These are phyloP conservation scores for Argyra leucocephala DNA, from an alignment of 2,888 invertebrate genomes.

Conservation along the genomic window DNA sequence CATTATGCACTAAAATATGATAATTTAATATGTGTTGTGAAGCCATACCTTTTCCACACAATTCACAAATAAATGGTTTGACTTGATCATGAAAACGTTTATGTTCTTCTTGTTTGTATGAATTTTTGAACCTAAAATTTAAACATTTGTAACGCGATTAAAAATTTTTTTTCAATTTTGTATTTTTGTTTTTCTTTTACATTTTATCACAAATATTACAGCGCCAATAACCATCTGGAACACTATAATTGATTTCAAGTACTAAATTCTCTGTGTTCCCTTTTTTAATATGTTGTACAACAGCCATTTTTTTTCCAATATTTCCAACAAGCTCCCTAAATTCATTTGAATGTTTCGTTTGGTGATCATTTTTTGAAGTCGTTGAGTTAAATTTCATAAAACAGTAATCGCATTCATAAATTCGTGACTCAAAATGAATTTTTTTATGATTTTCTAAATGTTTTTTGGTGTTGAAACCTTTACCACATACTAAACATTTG, in stretches of 20 bases:
- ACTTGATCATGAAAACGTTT: not conserved
- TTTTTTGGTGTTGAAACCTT: constrained; percentile 14
- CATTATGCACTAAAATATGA: not conserved
- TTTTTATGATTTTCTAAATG: constrained; percentile 15
- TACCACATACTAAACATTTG: constrained; percentile 15
- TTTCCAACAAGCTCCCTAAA: not conserved
- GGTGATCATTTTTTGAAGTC: not conserved
- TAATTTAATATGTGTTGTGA: not conserved
- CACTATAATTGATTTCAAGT: not conserved
- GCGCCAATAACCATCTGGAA: constrained; percentile 8
- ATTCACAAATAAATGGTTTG: constrained; percentile 4
- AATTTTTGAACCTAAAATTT: not conserved
- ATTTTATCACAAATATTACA: not conserved
- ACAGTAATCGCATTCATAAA: constrained; percentile 15
- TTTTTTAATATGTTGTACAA: not conserved
- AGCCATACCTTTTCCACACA: constrained; percentile 7
- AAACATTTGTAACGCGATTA: not conserved
- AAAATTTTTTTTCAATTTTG: not conserved
- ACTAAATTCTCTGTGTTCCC: not conserved
- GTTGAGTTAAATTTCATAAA: constrained; percentile 9
- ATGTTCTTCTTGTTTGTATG: not conserved
- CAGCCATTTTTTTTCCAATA: not conserved
- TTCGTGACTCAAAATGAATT: not conserved
- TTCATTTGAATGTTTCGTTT: not conserved
- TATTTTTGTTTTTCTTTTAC: not conserved